Evolutionary conservation across 2,113 vertebrate species (phyloP), one percentile per base, ranked within the genome.

Genomic region (Lophura nycthemera): DNA sequence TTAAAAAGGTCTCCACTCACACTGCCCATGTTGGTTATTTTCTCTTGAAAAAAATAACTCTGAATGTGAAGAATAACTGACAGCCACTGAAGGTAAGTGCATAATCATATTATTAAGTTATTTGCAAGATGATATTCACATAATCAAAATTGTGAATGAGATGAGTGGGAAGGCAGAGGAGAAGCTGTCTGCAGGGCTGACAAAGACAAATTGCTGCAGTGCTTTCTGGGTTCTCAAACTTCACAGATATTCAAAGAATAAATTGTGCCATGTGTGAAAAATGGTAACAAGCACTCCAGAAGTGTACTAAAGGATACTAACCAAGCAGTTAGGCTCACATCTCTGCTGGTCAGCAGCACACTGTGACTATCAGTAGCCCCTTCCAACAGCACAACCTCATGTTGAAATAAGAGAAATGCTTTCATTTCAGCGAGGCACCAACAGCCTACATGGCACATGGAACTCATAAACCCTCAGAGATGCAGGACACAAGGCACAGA

Each of bases 61-160:
- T 5, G 2, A 32, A 36, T 12, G 34, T 9, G 12, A 71, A 63
- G 34, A 81, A 29, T 0, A 22, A 40, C 27, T 57, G 57, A 54
- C 83, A 83, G 65, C 34, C 76, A 16, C 34, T 6, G 22, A 29
- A 45, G 5, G 6, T 5, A 52, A 29, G 40, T 19, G 14, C 3
- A 3, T 4, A 21, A 7, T 22, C 3, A 7, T 4, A 24, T 2
- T 0, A 1, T 4, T 2, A 5, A 1, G 17, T 14, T 36, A 18
- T 40, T 56, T 57, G 40, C 34, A 18, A 5, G 32, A n/a, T 8
- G 43, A 30, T 19, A 15, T 7, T 47, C 45, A 34, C n/a, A 4
- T 16, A 5, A 43, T 12, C 70, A 21, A 36, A 52, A 4, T 30
- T 7, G 48, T 4, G 42, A 63, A 21, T 1, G 42, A 59, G 88